Conservation (phyloP, 2,888 invertebrate species). For the Hirtodrosophila duncani region DNA sequence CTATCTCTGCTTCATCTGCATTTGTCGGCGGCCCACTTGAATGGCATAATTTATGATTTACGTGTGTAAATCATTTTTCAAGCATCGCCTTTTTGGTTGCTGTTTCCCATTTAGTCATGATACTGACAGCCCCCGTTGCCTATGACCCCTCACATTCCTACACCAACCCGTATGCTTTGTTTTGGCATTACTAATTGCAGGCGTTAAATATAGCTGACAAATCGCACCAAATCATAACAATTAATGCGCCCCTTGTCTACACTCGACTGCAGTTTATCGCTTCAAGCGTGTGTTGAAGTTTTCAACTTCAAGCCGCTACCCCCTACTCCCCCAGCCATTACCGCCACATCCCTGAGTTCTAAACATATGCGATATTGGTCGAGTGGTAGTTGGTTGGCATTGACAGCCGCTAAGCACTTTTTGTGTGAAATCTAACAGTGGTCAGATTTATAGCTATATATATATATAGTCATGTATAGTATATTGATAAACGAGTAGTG, state of each 20-base stretch:
- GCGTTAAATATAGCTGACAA: conserved; percentile 48
- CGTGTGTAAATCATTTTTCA: conserved; percentile 67
- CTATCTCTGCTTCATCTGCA: no score
- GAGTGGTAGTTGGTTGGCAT: no score
- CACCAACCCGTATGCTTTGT: conserved; percentile 2
- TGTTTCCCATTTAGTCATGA: conserved; percentile 34
- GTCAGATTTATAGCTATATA: no score
- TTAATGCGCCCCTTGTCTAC: conserved; percentile 23
- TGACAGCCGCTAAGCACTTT: no score
- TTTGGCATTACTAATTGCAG: conserved; percentile 60
- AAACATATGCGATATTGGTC: no score
- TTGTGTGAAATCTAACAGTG: no score
- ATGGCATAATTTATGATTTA: conserved; percentile 67
- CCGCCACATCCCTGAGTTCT: no score
- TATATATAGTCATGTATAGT: no score
- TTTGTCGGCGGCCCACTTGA: conserved; percentile 59
- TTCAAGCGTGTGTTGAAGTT: not conserved
- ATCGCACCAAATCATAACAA: conserved; percentile 52
- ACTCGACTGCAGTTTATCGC: conserved; percentile 59
- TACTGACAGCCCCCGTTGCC: conserved; percentile 33
- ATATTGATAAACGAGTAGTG: no score
- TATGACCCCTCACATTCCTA: not conserved
- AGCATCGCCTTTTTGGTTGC: no score
- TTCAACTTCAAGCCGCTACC: no score
- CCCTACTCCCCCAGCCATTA: no score